A percentile compares a stretch with the other conserved stretches of the same genome.
These are phyloP conservation scores for Watsonalla cultraria DNA, from an alignment of 2,888 invertebrate genomes.

Conservation along the genomic window DNA sequence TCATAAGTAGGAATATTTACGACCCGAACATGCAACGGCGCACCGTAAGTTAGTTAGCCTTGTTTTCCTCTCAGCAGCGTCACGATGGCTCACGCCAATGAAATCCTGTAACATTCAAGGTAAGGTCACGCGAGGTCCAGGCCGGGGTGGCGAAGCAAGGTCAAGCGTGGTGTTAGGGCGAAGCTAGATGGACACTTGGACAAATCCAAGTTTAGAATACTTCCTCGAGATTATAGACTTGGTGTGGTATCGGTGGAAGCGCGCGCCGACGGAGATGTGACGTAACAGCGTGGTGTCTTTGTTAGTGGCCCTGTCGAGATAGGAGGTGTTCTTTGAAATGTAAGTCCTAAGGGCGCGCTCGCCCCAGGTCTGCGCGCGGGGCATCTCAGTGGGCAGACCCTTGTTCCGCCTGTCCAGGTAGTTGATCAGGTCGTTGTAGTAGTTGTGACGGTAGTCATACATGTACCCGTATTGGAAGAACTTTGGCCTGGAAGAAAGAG, in stretches of 20 bases:
- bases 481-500: slow-evolving; percentile 80
- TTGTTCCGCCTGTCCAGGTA: slow-evolving; percentile 87
- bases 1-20: slow-evolving; percentile 68
- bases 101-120: slow-evolving; percentile 73
- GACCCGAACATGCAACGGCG: slow-evolving; percentile 45
- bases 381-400: slow-evolving; percentile 84
- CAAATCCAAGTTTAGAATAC: slow-evolving; percentile 80
- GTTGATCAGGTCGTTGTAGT: slow-evolving; percentile 91
- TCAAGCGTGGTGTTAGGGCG: slow-evolving; percentile 68
- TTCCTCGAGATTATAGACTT: slow-evolving; percentile 86
- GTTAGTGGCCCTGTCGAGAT: slow-evolving; percentile 81
- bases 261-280: slow-evolving; percentile 81
- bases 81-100: slow-evolving; percentile 46
- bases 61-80: slow-evolving; percentile 33
- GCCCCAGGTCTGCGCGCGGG: slow-evolving; percentile 91
- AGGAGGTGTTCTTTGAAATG: slow-evolving; percentile 81
- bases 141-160: slow-evolving; percentile 57
- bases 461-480: slow-evolving; percentile 90
- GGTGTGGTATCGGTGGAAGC: slow-evolving; percentile 85
- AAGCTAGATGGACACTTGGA: slow-evolving; percentile 73
- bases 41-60: slow-evolving; percentile 23
- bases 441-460: slow-evolving; percentile 90
- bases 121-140: slow-evolving; percentile 64
- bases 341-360: slow-evolving; percentile 88
- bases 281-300: slow-evolving; percentile 78